These are phyloP conservation scores for Podiceps cristatus DNA, from an alignment of 2,113 vertebrate genomes.

Conservation along the genomic window DNA sequence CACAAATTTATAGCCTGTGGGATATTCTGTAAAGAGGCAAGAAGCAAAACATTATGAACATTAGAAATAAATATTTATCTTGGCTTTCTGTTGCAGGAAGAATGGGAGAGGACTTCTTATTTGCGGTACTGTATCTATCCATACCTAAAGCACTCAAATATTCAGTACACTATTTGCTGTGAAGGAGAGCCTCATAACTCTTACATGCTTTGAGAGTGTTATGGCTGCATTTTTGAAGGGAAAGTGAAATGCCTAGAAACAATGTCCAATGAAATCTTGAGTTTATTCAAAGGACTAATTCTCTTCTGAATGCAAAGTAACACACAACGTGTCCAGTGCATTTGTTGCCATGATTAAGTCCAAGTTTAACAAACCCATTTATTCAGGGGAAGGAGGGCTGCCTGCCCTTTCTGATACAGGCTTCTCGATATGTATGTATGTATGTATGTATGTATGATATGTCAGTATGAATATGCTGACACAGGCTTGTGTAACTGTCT, in stretches of 20 bases:
- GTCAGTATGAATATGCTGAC: neutral
- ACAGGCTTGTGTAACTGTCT: neutral
- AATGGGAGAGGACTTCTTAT: neutral
- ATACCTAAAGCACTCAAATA: neutral
- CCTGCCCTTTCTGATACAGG: neutral
- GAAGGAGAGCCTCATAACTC: neutral
- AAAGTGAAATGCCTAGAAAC: neutral
- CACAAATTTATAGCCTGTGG: neutral
- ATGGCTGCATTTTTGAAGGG: neutral
- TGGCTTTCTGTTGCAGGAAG: neutral
- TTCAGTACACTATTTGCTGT: neutral
- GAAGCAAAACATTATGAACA: neutral
- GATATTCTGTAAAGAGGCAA: neutral
- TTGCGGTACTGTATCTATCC: neutral
- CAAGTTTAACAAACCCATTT: neutral
- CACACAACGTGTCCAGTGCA: accelerated
- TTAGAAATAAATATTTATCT: neutral
- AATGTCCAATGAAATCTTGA: neutral
- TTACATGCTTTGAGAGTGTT: neutral
- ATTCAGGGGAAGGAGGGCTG: neutral
- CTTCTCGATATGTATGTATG: neutral
- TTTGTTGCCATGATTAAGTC: neutral
- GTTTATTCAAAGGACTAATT: neutral
- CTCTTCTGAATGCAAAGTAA: neutral
- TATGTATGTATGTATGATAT: too few species aligned